Percentiles rank a stretch among this genome's conserved stretches.
phyloP scores from a whole-genome alignment of 2,888 invertebrate species.

The Meliscaeva auricollis region DNA sequence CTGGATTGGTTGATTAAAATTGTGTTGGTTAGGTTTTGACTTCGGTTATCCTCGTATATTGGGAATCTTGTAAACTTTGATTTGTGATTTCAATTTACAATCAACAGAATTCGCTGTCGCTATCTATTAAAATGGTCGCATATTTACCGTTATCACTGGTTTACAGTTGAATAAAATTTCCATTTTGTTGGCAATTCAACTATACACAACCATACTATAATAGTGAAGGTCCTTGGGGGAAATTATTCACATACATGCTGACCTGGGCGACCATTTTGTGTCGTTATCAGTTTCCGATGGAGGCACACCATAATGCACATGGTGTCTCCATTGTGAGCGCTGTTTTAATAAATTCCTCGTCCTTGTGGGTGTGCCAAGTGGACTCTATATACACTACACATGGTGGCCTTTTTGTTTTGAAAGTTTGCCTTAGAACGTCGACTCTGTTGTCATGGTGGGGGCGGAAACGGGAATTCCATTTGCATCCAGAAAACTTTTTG shows the following conservation, averaged over 20 bases:
- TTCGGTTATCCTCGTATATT: conserved; percentile 4
- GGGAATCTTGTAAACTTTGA: conserved; percentile 41
- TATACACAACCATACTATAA: background rate
- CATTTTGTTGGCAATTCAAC: background rate
- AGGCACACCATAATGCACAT: conserved; percentile 18
- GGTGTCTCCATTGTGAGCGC: conserved; percentile 30
- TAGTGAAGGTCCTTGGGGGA: conserved; percentile 36
- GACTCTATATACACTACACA: background rate
- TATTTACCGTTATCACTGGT: conserved; percentile 31
- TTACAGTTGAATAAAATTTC: conserved; percentile 49
- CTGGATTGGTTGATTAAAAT: background rate
- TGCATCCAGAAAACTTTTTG: conserved; percentile 54
- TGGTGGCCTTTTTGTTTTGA: conserved; percentile 26
- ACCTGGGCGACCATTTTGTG: conserved; percentile 2
- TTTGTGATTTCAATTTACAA: conserved; percentile 67
- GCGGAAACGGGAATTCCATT: conserved; percentile 27
- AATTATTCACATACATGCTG: conserved; percentile 44
- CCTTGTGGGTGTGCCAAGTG: conserved; percentile 13
- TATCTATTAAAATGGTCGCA: background rate
- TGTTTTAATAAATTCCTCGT: conserved; percentile 41
- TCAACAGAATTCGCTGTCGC: conserved; percentile 58
- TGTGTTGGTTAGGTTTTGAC: conserved; percentile 14
- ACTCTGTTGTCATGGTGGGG: no score
- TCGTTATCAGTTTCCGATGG: conserved; percentile 59
- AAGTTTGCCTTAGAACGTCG: conserved; percentile 27